These are phyloP conservation scores for Gonioctena quinquepunctata DNA, from an alignment of 1,140 invertebrate genomes.

Conservation along the genomic window DNA sequence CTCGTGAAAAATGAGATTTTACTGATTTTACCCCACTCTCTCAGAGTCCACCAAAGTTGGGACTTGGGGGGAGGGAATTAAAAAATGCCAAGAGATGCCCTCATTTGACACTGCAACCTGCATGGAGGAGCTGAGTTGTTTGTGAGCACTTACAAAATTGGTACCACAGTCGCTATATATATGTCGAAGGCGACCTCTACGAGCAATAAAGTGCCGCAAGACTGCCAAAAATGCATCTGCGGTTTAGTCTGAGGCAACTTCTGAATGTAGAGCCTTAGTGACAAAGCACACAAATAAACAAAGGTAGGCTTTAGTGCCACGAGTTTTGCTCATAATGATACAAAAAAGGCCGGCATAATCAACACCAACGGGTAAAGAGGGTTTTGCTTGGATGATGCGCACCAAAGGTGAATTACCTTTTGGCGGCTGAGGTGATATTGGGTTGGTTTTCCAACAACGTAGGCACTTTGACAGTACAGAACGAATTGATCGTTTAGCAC, in stretches of 20 bases:
- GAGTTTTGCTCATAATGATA: background rate
- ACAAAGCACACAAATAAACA: slow-evolving; percentile 45
- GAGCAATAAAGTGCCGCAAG: slow-evolving; percentile 39
- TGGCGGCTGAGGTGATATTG: background rate
- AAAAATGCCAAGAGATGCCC: slow-evolving; percentile 5
- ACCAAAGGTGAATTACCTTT: slow-evolving; percentile 32
- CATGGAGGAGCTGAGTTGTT: no score
- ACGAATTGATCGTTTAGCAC: background rate
- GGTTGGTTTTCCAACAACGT: slow-evolving; percentile 14
- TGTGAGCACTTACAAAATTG: slow-evolving; percentile 13
- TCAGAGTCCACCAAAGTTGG: slow-evolving; percentile 14
- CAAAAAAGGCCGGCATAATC: background rate
- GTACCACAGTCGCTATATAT: slow-evolving; percentile 2
- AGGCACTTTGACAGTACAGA: slow-evolving; percentile 8
- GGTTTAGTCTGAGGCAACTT: slow-evolving; percentile 38
- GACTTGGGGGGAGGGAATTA: background rate
- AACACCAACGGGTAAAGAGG: no score
- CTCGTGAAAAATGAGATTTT: slow-evolving; percentile 11
- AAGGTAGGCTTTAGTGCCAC: slow-evolving; percentile 50
- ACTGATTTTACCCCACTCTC: slow-evolving; percentile 11
- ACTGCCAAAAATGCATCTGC: slow-evolving; percentile 41
- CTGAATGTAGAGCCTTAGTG: slow-evolving; percentile 47
- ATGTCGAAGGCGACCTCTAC: slow-evolving; percentile 16
- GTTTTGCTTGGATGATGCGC: slow-evolving; percentile 18
- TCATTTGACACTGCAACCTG: background rate